A percentile compares a stretch with the other conserved stretches of the same genome.
Conservation (phyloP, 2,888 invertebrate species). For the Lasioglossum villosulum region DNA sequence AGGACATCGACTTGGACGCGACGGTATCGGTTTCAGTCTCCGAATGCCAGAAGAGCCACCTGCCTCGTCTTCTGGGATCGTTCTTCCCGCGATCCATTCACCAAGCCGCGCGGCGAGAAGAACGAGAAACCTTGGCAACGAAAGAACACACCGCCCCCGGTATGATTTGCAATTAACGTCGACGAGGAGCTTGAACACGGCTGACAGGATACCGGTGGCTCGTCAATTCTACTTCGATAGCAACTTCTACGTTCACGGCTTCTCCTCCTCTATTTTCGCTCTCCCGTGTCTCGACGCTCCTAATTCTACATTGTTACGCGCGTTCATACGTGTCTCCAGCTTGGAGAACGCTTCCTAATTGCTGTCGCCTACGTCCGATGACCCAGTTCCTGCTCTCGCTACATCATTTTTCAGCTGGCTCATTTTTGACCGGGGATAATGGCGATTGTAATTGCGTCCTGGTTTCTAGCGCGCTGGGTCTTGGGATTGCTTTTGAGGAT, state of each 20-base stretch:
- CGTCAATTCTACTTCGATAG: background rate
- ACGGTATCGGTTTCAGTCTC: conserved; percentile 73
- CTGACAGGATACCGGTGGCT: background rate
- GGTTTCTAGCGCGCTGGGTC: background rate
- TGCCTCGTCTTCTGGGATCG: conserved; percentile 42
- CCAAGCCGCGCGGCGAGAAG: background rate
- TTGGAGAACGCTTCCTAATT: background rate
- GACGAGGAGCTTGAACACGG: conserved; percentile 11
- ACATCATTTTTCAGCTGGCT: background rate
- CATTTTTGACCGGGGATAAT: background rate
- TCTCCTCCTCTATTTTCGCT: background rate
- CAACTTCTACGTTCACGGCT: background rate
- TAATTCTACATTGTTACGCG: background rate
- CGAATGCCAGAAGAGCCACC: conserved; percentile 67
- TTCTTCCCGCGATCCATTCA: conserved; percentile 46
- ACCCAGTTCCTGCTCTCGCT: conserved; percentile 8
- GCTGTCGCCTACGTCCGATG: conserved; percentile 10
- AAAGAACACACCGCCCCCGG: conserved; percentile 10
- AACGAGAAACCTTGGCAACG: background rate
- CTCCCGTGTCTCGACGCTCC: background rate
- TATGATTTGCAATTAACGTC: conserved; percentile 41
- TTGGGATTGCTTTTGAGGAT: background rate
- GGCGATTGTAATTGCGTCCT: background rate
- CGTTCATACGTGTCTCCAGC: background rate
- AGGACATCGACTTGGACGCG: conserved; percentile 73